Conservation (phyloP, 1,140 invertebrate species). For the Cotesia glomerata region DNA sequence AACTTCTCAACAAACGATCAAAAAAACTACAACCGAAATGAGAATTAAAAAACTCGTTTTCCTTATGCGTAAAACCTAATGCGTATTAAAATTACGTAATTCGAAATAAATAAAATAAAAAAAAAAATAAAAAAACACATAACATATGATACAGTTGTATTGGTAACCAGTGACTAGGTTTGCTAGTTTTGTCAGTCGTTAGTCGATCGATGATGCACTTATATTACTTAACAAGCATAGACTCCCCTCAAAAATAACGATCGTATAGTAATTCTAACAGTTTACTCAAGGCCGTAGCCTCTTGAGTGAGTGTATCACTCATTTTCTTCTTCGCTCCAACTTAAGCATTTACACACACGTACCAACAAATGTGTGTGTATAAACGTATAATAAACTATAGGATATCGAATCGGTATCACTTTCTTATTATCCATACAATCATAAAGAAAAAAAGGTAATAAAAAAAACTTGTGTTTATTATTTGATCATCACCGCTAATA, state of each 20-base stretch:
- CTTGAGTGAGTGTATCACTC: neutral
- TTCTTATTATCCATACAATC: too few relatives aligned
- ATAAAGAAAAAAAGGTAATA: too few relatives aligned
- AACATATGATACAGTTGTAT: neutral
- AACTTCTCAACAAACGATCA: too few relatives aligned
- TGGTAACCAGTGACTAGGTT: neutral
- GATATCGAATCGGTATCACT: too few relatives aligned
- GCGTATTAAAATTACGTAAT: too few relatives aligned
- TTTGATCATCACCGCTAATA: too few relatives aligned
- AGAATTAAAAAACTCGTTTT: too few relatives aligned
- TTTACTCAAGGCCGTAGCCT: constrained; percentile 22
- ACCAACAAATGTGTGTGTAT: too few relatives aligned
- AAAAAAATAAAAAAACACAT: neutral
- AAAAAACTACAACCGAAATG: too few relatives aligned
- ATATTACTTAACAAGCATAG: neutral
- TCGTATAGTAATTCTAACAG: constrained; percentile 17
- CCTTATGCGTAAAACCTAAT: too few relatives aligned
- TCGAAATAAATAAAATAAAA: neutral
- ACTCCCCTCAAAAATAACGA: constrained; percentile 30
- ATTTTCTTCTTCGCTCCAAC: constrained; percentile 5
- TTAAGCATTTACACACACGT: neutral
- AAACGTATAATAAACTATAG: too few relatives aligned
- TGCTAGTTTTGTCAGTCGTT: neutral
- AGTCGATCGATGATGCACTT: constrained; percentile 26
- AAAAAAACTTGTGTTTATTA: too few relatives aligned